Evolutionary conservation across 2,888 invertebrate genomes (phyloP).

Genomic region (Lasius fuliginosus): DNA sequence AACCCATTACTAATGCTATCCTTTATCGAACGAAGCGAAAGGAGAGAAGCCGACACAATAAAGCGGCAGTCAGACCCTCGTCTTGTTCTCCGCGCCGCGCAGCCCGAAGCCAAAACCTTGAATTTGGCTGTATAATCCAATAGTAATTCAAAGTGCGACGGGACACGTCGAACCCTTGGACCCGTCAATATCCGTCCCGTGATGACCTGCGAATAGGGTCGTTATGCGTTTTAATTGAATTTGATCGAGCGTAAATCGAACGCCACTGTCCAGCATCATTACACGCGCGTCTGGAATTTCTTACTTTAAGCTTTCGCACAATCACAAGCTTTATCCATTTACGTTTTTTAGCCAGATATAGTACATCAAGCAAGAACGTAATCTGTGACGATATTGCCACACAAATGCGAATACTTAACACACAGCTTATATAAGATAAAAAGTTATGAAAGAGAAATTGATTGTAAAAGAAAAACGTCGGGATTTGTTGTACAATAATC

Average conservation of each 20-base stretch:
- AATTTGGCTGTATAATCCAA: conserved; percentile 79
- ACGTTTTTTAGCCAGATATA: neutral
- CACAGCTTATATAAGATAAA: neutral
- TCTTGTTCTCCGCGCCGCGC: conserved; percentile 76
- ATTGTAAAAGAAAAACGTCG: conserved; percentile 23
- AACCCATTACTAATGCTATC: conserved; percentile 86
- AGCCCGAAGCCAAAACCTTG: conserved; percentile 73
- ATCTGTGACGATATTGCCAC: neutral
- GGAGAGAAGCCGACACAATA: conserved; percentile 82
- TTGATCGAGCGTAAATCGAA: conserved; percentile 55
- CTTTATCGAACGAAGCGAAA: conserved; percentile 80
- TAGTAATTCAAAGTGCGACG: conserved; percentile 73
- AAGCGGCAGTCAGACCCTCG: conserved; percentile 85
- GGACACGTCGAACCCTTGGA: conserved; percentile 68
- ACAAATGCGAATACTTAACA: neutral
- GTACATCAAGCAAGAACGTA: neutral
- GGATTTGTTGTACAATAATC: conserved; percentile 34
- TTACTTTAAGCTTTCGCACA: neutral
- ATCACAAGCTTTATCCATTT: neutral
- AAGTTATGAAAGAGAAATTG: neutral
- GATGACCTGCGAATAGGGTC: conserved; percentile 76
- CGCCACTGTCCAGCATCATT: conserved; percentile 42
- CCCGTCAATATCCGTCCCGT: conserved; percentile 83
- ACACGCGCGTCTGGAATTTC: conserved; percentile 4
- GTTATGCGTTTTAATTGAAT: conserved; percentile 69